Evolutionary conservation across 1,140 invertebrate genomes (phyloP), one percentile per base, ranked within the genome.

Genomic region (Danaus plexippus): DNA sequence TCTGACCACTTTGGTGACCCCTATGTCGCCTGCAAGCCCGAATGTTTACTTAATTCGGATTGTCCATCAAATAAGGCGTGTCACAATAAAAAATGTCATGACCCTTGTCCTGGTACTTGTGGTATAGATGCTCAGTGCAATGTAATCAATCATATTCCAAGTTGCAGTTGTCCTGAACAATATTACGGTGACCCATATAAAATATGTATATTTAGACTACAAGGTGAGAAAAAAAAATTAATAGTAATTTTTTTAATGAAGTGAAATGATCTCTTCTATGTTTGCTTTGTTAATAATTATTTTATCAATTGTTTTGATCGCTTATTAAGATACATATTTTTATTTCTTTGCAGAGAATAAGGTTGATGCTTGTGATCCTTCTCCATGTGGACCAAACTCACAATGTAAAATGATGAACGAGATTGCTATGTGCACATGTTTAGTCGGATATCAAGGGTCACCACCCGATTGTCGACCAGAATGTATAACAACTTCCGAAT

Each of bases 1-100:
- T 88, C 90, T 9, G 92, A 92, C 40, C 94, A 93, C 70, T 91
- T 92, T 65, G 95, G 95, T 40, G 94, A 96, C 82, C 94, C 95
- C 0, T 93, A 94, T 66, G 89, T 88, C 50, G 71, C 74, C 22
- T 92, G 90, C 67, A 88, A 88, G 41, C 91, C 91, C 5, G 91
- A 92, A 77, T 91, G 89, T 67, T 72, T 88, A 58, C 70, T 89
- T 46, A 90, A 89, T 67, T 88, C 88, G 6, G 90, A 91, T 65
- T 91, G 90, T 65, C 69, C 87, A 4, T 80, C 87, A 8, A 84
- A 88, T 66, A 59, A 82, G 42, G 89, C 90, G 8, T 91, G 90
- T 63, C 66, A 87, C 10, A 88, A 89, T 61, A 88, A 89, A 57
- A 90, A 91, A 75, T 92, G 90, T 63, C 77, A 85, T 43, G 90